Evolutionary conservation across 1,140 invertebrate species (phyloP).

Genomic region (Tetramorium parvispinum): DNA sequence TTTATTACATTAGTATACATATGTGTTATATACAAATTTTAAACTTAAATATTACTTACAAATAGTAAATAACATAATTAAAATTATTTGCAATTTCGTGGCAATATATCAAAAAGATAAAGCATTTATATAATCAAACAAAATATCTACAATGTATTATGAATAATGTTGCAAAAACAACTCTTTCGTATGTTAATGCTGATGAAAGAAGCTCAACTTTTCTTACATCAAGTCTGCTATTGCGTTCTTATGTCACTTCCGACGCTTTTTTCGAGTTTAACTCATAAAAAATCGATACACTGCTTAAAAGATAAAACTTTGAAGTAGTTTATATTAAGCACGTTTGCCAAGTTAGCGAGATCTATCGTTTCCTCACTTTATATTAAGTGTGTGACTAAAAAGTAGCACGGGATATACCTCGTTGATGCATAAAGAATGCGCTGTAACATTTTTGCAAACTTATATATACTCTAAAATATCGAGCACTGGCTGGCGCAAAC

Average conservation of each 20-base stretch:
- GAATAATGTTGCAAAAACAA: conserved; percentile 11
- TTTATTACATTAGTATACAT: not conserved
- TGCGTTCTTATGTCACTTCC: not conserved
- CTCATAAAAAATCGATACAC: conserved; percentile 36
- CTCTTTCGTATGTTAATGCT: not conserved
- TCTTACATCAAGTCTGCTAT: not conserved
- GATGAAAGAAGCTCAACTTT: not conserved
- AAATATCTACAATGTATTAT: not conserved
- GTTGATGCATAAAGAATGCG: conserved; percentile 6
- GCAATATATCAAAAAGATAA: no score
- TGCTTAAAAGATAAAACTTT: conserved; percentile 39
- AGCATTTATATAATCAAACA: no score
- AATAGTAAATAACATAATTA: not conserved
- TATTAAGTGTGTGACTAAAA: not conserved
- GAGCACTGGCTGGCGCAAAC: not conserved
- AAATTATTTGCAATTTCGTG: not conserved
- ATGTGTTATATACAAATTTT: not conserved
- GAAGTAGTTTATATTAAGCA: not conserved
- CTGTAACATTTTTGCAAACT: not conserved
- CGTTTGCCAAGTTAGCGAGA: conserved; percentile 16
- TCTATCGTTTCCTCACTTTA: not conserved
- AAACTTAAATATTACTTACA: no score
- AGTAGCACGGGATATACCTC: not conserved
- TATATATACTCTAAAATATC: not conserved
- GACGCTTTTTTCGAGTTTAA: not conserved